A percentile compares a stretch with the other conserved stretches of the same genome.
Evolutionary conservation across 2,113 vertebrate species (phyloP).

Genomic region (Condylura cristata): DNA sequence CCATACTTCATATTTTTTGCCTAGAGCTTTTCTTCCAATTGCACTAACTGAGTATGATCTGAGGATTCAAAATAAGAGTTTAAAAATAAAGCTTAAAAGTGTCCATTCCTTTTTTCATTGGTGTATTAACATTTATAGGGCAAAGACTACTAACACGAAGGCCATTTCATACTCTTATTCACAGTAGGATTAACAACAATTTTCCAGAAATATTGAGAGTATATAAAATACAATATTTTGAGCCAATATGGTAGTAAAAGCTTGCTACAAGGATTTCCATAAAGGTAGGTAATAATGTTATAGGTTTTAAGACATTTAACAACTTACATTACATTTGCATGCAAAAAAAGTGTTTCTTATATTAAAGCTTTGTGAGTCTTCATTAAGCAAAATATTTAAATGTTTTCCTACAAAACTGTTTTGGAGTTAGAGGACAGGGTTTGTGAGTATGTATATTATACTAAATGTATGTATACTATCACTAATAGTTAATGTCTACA

Average conservation of each 20-base stretch:
- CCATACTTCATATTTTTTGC: not conserved
- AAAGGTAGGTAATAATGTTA: not conserved
- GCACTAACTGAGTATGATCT: not conserved
- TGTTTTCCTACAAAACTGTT: not conserved
- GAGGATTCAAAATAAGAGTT: not conserved
- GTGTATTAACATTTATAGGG: not conserved
- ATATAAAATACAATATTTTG: not conserved
- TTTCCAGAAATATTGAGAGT: not conserved
- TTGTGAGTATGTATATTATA: not conserved
- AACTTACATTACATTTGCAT: not conserved
- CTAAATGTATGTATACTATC: not conserved
- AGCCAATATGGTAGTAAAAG: not conserved
- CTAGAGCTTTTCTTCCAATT: not conserved
- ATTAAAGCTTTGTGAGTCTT: not conserved
- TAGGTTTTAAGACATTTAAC: not conserved
- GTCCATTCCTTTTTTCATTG: not conserved
- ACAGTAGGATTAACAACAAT: not conserved
- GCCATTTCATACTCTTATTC: not conserved
- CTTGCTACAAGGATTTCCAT: not conserved
- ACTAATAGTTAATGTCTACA: not conserved
- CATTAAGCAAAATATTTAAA: not conserved
- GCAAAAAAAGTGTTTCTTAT: not conserved
- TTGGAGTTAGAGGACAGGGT: not conserved
- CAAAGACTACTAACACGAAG: not conserved
- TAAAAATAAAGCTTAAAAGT: slow-evolving; percentile 17